phyloP scores from a whole-genome alignment of 1,140 invertebrate species.

The Liolophura sinensis region DNA sequence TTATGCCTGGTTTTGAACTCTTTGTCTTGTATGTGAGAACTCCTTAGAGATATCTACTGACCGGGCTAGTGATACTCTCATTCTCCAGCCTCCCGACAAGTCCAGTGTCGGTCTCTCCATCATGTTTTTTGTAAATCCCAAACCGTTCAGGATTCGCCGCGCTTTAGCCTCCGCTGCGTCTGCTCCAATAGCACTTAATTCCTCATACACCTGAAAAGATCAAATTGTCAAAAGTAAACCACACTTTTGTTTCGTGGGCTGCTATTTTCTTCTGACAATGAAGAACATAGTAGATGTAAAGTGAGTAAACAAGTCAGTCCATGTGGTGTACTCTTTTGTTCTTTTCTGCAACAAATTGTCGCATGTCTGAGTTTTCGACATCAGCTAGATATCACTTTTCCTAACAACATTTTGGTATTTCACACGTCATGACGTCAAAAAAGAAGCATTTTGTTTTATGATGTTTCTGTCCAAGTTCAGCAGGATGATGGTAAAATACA shows the following conservation, averaged over 20 bases:
- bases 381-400: too few relatives aligned
- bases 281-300: neutral
- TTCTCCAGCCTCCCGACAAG: constrained; percentile 98
- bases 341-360: too few relatives aligned
- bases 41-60: constrained; percentile 21
- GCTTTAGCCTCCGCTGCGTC: constrained; percentile 96
- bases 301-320: too few relatives aligned
- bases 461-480: too few relatives aligned
- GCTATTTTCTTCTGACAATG: neutral
- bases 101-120: constrained; percentile 91
- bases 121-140: constrained; percentile 94
- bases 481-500: too few relatives aligned
- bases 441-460: too few relatives aligned
- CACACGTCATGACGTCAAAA: too few relatives aligned
- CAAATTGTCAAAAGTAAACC: neutral
- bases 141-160: constrained; percentile 91
- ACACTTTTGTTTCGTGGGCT: neutral
- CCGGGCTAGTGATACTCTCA: constrained; percentile 93
- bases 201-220: constrained; percentile 79
- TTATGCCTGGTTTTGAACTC: too few relatives aligned
- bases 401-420: too few relatives aligned
- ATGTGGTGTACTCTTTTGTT: too few relatives aligned
- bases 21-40: neutral
- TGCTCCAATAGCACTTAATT: constrained; percentile 93
- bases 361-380: too few relatives aligned